Percentiles rank a stretch among this genome's conserved stretches.
phyloP scores from a whole-genome alignment of 64 coral and sea anemone species.

The Cladopsammia gracilis region DNA sequence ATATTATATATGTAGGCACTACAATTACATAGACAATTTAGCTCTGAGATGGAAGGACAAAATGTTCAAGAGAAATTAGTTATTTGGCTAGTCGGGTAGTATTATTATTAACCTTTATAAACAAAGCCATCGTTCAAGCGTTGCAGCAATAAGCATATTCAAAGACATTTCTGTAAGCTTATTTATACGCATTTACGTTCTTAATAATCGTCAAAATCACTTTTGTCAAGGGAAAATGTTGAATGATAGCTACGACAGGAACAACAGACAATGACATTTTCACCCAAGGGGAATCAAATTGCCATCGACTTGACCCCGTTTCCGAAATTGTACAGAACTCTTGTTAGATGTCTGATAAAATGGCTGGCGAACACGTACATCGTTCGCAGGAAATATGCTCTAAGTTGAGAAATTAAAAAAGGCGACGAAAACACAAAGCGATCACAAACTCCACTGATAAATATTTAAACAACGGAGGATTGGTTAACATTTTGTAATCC shows the following conservation, averaged over 20 bases:
- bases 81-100: too few species aligned
- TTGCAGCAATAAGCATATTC: too few species aligned
- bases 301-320: background rate
- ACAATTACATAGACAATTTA: too few species aligned
- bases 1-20: too few species aligned
- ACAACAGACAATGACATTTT: background rate
- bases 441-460: background rate
- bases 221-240: background rate
- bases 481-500: background rate
- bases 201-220: background rate
- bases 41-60: too few species aligned
- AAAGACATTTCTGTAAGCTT: too few species aligned
- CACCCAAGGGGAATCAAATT: slow-evolving; percentile 1
- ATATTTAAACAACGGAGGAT: slow-evolving; percentile 18
- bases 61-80: too few species aligned
- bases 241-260: background rate
- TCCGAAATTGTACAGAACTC: slow-evolving; percentile 33
- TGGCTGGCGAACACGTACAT: background rate
- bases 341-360: background rate
- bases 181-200: too few species aligned
- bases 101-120: too few species aligned
- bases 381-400: background rate
- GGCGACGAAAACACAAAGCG: background rate
- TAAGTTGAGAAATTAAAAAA: background rate
- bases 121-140: too few species aligned